phyloP scores from a whole-genome alignment of 53 echinoderm and acorn worm genomes.

The Paelopatides confundens region DNA sequence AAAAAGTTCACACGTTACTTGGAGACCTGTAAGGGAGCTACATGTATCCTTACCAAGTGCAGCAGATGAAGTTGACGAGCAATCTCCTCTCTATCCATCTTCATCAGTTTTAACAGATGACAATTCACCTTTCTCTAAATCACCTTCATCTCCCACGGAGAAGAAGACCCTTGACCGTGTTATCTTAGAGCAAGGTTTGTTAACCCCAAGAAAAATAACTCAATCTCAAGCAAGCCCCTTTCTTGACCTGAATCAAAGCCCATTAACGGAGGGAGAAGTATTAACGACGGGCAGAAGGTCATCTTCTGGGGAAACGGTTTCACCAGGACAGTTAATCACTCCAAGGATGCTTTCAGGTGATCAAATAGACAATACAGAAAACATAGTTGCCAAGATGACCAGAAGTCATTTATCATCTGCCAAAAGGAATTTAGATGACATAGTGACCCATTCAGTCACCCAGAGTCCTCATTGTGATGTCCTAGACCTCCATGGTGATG shows the following conservation, averaged over 20 bases:
- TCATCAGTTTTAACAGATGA: neutral
- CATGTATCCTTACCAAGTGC: conserved; percentile 21
- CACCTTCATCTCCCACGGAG: neutral
- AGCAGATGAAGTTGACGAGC: neutral
- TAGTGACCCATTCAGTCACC: neutral
- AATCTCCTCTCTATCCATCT: neutral
- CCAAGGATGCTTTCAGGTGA: conserved; percentile 8
- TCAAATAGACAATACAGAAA: neutral
- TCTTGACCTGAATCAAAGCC: neutral
- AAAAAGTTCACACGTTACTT: neutral
- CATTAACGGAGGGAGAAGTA: neutral
- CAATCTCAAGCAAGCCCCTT: neutral
- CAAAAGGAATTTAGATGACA: neutral
- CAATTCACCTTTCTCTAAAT: neutral
- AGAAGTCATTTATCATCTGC: neutral
- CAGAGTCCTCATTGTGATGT: neutral
- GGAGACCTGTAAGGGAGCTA: conserved; percentile 19
- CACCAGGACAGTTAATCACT: conserved; percentile 1
- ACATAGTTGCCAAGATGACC: neutral
- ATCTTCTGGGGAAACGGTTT: neutral
- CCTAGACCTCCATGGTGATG: too few relatives aligned
- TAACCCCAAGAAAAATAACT: conserved; percentile 32
- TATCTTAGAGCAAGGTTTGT: neutral
- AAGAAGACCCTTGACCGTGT: neutral
- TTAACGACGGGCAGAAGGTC: neutral